These are phyloP conservation scores for Glomeris marginata DNA, from an alignment of 2,888 invertebrate genomes.

Conservation along the genomic window DNA sequence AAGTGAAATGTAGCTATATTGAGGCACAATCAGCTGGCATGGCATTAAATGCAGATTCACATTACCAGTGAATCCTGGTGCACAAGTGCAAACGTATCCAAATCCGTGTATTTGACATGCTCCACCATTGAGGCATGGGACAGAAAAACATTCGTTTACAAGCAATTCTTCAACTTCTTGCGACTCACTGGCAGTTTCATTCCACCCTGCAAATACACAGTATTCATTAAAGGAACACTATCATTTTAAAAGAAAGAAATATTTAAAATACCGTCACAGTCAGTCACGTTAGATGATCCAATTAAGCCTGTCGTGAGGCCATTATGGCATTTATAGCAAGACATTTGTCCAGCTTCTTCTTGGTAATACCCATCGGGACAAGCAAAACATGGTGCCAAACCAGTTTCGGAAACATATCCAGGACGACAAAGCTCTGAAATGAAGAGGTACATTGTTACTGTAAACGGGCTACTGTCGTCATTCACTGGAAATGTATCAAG, in stretches of 20 bases:
- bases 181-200: slow-evolving; percentile 3
- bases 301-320: slow-evolving; percentile 4
- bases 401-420: slow-evolving; percentile 30
- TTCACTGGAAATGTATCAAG: neutral
- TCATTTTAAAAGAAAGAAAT: neutral
- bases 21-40: neutral
- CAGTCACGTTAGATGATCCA: slow-evolving; percentile 10
- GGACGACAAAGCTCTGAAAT: slow-evolving; percentile 31
- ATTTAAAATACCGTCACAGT: slow-evolving; percentile 15
- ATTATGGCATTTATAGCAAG: slow-evolving; percentile 9
- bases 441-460: neutral
- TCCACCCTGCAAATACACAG: slow-evolving; percentile 1
- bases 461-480: neutral
- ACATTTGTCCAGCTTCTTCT: slow-evolving; percentile 26
- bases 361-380: slow-evolving; percentile 31
- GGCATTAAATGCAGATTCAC: neutral
- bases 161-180: slow-evolving; percentile 17
- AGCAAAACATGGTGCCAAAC: slow-evolving; percentile 32
- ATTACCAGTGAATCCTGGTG: slow-evolving; percentile 28
- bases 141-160: slow-evolving; percentile 35
- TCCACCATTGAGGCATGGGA: slow-evolving; percentile 35
- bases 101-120: slow-evolving; percentile 27
- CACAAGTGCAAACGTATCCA: slow-evolving; percentile 36
- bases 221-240: neutral
- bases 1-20: neutral